Percentiles rank a stretch among this genome's conserved stretches.
phyloP scores from a whole-genome alignment of 2,797 vertebrate genomes.

The Gadopsis bispinosus region DNA sequence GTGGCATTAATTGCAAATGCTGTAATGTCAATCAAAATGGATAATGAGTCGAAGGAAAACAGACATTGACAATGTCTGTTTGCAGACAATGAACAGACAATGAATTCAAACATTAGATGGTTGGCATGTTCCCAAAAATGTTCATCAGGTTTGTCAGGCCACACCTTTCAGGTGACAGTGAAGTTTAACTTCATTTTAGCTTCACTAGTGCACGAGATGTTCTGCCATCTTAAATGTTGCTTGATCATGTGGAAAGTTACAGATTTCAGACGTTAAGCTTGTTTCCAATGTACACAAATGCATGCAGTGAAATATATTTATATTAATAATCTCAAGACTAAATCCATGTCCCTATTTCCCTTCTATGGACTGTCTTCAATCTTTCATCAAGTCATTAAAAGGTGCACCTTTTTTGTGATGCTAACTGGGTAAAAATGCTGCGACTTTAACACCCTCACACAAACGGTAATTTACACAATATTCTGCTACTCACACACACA shows the following conservation, averaged over 20 bases:
- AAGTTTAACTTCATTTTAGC: background rate
- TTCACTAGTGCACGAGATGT: background rate
- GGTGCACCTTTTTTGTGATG: constrained; percentile 35
- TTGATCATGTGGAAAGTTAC: constrained; percentile 18
- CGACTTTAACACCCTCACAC: constrained; percentile 29
- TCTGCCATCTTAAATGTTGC: background rate
- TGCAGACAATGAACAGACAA: no score
- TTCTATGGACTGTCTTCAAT: background rate
- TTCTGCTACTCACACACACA: background rate
- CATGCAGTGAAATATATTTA: background rate
- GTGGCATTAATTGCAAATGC: background rate
- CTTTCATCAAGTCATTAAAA: constrained; percentile 29
- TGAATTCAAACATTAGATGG: background rate
- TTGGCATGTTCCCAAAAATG: background rate
- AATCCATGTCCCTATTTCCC: constrained; percentile 4
- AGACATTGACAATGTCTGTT: no score
- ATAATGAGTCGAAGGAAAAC: background rate
- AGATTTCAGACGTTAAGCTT: constrained; percentile 7
- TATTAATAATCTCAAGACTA: constrained; percentile 7
- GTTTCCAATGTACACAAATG: background rate
- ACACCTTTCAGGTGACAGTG: constrained; percentile 21
- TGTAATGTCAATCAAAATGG: background rate
- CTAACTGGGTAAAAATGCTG: constrained; percentile 50
- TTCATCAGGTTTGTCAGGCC: constrained; percentile 40
- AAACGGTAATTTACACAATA: constrained; percentile 17